Evolutionary conservation across 2,888 invertebrate genomes (phyloP).

Genomic region (Dromius quadrimaculatus): DNA sequence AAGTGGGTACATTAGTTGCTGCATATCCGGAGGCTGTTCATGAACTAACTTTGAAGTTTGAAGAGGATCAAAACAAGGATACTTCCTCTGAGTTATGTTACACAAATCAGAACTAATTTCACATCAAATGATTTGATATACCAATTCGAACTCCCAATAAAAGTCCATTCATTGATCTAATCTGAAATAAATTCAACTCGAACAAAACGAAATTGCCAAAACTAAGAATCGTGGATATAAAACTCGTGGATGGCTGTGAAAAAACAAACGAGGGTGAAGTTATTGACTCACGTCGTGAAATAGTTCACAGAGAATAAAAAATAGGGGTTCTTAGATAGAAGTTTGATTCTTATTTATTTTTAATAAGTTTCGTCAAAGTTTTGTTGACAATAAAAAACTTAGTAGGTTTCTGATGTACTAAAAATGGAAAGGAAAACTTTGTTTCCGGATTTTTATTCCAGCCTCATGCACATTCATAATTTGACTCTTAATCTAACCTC

Average conservation of each 20-base stretch:
- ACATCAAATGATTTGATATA: too few relatives aligned
- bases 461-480: too few relatives aligned
- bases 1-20: too few relatives aligned
- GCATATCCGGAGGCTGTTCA: too few relatives aligned
- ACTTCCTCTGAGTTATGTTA: too few relatives aligned
- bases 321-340: not conserved
- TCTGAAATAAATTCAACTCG: slow-evolving; percentile 17
- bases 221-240: not conserved
- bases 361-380: slow-evolving; percentile 25
- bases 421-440: slow-evolving; percentile 17
- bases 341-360: slow-evolving; percentile 32
- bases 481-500: too few relatives aligned
- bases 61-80: too few relatives aligned
- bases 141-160: slow-evolving; percentile 25
- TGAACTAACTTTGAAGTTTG: too few relatives aligned
- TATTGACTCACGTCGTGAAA: slow-evolving; percentile 10
- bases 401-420: not conserved
- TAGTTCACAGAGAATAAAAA: too few relatives aligned
- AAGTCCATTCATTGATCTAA: slow-evolving; percentile 29
- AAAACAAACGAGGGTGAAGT: slow-evolving; percentile 15
- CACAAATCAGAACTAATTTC: too few relatives aligned
- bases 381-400: slow-evolving; percentile 1
- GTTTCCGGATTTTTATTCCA: slow-evolving; percentile 19
- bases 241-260: slow-evolving; percentile 13
- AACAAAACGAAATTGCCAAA: slow-evolving; percentile 15